Conservation (phyloP, 2,888 invertebrate genomes). For the Limnephilus marmoratus region DNA sequence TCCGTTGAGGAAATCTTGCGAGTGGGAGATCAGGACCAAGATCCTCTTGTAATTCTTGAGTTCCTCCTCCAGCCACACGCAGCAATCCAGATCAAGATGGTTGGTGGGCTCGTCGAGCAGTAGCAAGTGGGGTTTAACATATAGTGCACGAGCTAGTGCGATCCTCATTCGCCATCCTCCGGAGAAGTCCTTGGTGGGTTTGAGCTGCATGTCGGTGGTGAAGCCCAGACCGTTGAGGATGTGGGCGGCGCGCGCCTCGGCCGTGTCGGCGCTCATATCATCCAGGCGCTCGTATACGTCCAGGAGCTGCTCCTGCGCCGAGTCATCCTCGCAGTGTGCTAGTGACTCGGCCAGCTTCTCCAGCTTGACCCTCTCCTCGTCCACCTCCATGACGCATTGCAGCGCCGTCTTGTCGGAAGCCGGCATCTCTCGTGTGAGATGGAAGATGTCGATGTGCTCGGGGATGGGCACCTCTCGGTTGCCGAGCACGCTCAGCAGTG, state of each 20-base stretch:
- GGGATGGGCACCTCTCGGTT: slow-evolving; percentile 97
- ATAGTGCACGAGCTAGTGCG: slow-evolving; percentile 96
- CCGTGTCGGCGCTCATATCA: slow-evolving; percentile 96
- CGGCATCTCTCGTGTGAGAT: slow-evolving; percentile 97
- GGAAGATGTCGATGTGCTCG: slow-evolving; percentile 97
- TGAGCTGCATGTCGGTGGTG: slow-evolving; percentile 88
- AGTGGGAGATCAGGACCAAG: slow-evolving; percentile 98
- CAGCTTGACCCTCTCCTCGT: slow-evolving; percentile 92
- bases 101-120: slow-evolving; percentile 99
- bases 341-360: slow-evolving; percentile 95
- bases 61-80: slow-evolving; percentile 99
- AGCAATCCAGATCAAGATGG: slow-evolving; percentile 98
- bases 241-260: slow-evolving; percentile 95
- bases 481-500: slow-evolving; percentile 92
- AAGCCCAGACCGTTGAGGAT: slow-evolving; percentile 98
- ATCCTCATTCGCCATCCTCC: slow-evolving; percentile 99
- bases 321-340: slow-evolving; percentile 91
- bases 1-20: slow-evolving; percentile 99
- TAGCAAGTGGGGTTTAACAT: slow-evolving; percentile 97
- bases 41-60: slow-evolving; percentile 97
- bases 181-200: slow-evolving; percentile 92
- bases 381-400: slow-evolving; percentile 98
- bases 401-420: slow-evolving; percentile 98
- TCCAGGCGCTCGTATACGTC: slow-evolving; percentile 98
- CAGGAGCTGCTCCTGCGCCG: slow-evolving; percentile 94